These are phyloP conservation scores for Parambassis ranga DNA, from an alignment of 2,797 vertebrate species.

Conservation along the genomic window DNA sequence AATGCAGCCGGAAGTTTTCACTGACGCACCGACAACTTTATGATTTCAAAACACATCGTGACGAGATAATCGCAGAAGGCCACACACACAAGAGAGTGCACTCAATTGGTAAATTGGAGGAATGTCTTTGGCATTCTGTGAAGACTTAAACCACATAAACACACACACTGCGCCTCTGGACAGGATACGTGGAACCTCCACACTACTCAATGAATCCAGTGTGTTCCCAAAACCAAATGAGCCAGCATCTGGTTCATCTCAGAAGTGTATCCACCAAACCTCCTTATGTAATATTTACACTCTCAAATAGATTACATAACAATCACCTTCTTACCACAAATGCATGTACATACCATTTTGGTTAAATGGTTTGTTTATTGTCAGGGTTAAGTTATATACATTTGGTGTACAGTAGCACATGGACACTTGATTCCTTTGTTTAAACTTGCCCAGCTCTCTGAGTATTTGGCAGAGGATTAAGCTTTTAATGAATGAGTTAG, in stretches of 20 bases:
- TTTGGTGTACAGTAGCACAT: not conserved
- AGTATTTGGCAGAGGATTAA: slow-evolving; percentile 11
- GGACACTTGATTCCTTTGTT: slow-evolving; percentile 11
- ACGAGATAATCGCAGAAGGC: slow-evolving; percentile 6
- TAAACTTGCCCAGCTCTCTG: slow-evolving; percentile 8
- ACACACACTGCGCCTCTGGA: not conserved
- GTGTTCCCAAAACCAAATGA: slow-evolving; percentile 44
- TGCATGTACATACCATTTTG: not conserved
- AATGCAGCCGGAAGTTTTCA: not conserved
- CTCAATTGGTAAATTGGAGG: slow-evolving; percentile 9
- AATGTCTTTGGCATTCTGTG: slow-evolving; percentile 5
- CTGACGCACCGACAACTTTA: not conserved
- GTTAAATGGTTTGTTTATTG: not conserved
- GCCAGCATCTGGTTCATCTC: slow-evolving; percentile 63
- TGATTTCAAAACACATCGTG: not conserved
- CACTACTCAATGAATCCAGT: slow-evolving; percentile 49
- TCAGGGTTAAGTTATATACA: not conserved
- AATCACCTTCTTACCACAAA: slow-evolving; percentile 23
- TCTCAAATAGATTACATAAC: slow-evolving; percentile 45
- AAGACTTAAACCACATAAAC: slow-evolving; percentile 15
- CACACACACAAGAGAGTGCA: slow-evolving; percentile 8
- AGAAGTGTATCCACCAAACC: slow-evolving; percentile 38
- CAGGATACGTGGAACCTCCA: slow-evolving; percentile 24
- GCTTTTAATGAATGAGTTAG: slow-evolving; percentile 32
- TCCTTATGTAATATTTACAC: slow-evolving; percentile 62